These are phyloP conservation scores for Drosophila nebulosa DNA, from an alignment of 1,140 invertebrate genomes.

Conservation along the genomic window DNA sequence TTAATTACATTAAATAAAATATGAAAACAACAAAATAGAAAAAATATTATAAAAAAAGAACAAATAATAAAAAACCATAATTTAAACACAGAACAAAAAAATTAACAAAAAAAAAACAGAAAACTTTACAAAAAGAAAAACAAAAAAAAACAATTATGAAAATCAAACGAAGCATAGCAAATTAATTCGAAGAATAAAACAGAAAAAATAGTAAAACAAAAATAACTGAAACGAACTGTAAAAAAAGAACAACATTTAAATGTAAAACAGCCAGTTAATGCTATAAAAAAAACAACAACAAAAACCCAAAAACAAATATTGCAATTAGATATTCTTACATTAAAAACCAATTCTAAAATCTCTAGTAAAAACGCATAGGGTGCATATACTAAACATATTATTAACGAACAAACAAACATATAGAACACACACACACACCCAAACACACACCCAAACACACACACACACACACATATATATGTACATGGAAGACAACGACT, in stretches of 20 bases:
- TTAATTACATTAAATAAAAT: conserved; percentile 66
- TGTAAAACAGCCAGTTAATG: conserved; percentile 68
- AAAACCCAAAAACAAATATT: conserved; percentile 41
- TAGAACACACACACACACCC: background rate
- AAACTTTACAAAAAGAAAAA: conserved; percentile 49
- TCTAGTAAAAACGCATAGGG: conserved; percentile 53
- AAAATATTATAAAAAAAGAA: conserved; percentile 55
- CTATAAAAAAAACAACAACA: conserved; percentile 60
- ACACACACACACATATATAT: background rate
- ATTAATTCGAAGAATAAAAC: conserved; percentile 58
- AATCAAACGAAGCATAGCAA: conserved; percentile 74
- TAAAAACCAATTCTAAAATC: conserved; percentile 59
- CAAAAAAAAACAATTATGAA: conserved; percentile 46
- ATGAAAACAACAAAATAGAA: conserved; percentile 28
- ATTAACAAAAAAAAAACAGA: conserved; percentile 38
- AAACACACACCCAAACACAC: background rate
- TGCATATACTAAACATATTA: conserved; percentile 29
- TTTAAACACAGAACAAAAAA: conserved; percentile 29
- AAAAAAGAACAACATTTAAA: conserved; percentile 67
- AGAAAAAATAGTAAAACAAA: conserved; percentile 32
- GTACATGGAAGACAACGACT: background rate
- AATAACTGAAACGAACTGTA: conserved; percentile 48
- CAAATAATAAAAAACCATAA: conserved; percentile 44
- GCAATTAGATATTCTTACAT: conserved; percentile 75
- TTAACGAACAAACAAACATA: background rate